A percentile compares a stretch with the other conserved stretches of the same genome.
Conservation (phyloP, 2,113 vertebrate genomes). For the Circaetus cinerascens region DNA sequence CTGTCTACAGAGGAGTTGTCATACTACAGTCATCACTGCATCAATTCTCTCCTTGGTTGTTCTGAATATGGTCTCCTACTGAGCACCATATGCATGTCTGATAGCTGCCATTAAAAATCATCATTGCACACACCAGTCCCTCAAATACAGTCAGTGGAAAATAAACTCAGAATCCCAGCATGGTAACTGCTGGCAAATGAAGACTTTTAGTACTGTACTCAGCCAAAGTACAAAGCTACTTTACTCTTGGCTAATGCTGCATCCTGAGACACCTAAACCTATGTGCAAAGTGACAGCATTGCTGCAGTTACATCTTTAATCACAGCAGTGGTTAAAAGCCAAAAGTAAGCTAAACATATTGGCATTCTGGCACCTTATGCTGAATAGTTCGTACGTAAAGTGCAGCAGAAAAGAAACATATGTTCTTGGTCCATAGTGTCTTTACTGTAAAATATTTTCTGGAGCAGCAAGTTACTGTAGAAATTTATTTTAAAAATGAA, state of each 20-base stretch:
- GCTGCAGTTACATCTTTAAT: conserved; percentile 65
- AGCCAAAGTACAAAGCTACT: conserved; percentile 61
- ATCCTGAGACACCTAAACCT: conserved; percentile 40
- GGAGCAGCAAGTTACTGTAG: not conserved
- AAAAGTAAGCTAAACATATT: conserved; percentile 72
- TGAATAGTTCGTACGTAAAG: conserved; percentile 66
- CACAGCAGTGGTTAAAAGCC: conserved; percentile 70
- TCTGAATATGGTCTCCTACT: not conserved
- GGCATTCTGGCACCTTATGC: conserved; percentile 71
- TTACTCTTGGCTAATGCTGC: conserved; percentile 32
- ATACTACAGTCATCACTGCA: not conserved
- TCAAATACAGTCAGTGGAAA: conserved; percentile 45
- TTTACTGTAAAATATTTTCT: conserved; percentile 54
- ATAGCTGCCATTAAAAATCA: conserved; percentile 67
- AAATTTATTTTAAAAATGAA: not conserved
- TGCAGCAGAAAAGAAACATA: conserved; percentile 68
- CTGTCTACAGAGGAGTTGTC: conserved; percentile 12
- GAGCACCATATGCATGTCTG: conserved; percentile 57
- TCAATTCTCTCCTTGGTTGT: conserved; percentile 42
- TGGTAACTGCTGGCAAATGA: conserved; percentile 48
- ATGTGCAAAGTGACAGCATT: conserved; percentile 45
- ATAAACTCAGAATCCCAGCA: conserved; percentile 46
- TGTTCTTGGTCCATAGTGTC: conserved; percentile 60
- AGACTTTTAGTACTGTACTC: conserved; percentile 14
- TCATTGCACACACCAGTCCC: conserved; percentile 40